phyloP scores from a whole-genome alignment of 2,797 vertebrate species.

The Rhinogobio ventralis region DNA sequence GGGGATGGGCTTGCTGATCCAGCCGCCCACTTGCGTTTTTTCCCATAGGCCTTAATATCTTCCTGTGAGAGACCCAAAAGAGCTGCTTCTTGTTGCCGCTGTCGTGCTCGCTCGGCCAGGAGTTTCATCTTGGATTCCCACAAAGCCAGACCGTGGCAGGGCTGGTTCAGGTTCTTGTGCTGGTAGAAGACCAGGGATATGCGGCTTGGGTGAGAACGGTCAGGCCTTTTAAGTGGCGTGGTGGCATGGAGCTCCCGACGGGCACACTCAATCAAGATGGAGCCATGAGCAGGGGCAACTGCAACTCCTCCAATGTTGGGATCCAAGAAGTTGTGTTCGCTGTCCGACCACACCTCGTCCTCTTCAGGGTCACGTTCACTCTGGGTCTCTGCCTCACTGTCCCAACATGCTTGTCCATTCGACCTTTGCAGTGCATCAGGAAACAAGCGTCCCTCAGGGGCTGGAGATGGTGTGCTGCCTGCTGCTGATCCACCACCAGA shows the following conservation, averaged over 20 bases:
- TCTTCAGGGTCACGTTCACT: constrained; percentile 68
- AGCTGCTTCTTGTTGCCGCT: constrained; percentile 91
- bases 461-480: constrained; percentile 77
- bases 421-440: constrained; percentile 82
- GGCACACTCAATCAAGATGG: constrained; percentile 95
- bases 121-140: constrained; percentile 99
- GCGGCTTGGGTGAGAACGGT: constrained; percentile 95
- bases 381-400: constrained; percentile 74
- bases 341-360: constrained; percentile 95
- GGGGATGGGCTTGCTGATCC: constrained; percentile 73
- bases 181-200: constrained; percentile 99
- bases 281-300: constrained; percentile 92
- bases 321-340: constrained; percentile 98
- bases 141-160: constrained; percentile 91
- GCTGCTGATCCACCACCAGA: constrained; percentile 80
- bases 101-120: constrained; percentile 89
- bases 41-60: constrained; percentile 90
- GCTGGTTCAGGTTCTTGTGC: constrained; percentile 99
- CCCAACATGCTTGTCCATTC: constrained; percentile 81
- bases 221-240: constrained; percentile 93
- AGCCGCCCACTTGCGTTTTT: constrained; percentile 92
- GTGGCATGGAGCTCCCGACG: constrained; percentile 96
- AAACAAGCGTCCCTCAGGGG: constrained; percentile 85
- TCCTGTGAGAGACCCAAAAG: constrained; percentile 90
- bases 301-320: constrained; percentile 96